Evolutionary conservation across 2,797 vertebrate genomes (phyloP).

Genomic region (Esox masquinongy): DNA sequence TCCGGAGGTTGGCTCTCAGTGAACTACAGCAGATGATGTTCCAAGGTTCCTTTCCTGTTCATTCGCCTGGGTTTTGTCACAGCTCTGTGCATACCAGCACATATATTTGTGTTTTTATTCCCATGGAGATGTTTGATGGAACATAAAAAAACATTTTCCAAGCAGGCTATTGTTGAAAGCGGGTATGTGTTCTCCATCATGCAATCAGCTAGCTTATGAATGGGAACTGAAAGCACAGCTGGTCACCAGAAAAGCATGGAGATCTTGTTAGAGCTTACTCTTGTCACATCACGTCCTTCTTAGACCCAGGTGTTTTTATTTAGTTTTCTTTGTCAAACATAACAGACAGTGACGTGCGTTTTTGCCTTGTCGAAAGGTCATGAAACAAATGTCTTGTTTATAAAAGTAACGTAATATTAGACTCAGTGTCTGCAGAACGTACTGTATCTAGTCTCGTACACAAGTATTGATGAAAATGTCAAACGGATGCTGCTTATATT

Average conservation of each 20-base stretch:
- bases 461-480: constrained; percentile 65
- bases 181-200: constrained; percentile 22
- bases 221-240: constrained; percentile 52
- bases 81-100: constrained; percentile 21
- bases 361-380: constrained; percentile 27
- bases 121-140: constrained; percentile 4
- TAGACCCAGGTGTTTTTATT: constrained; percentile 38
- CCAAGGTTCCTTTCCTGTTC: constrained; percentile 17
- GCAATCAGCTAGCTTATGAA: constrained; percentile 29
- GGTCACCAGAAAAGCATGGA: constrained; percentile 36
- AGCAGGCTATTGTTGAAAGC: constrained; percentile 6
- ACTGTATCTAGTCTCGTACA: too few species aligned
- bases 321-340: constrained; percentile 13
- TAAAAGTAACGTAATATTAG: constrained; percentile 41
- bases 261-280: constrained; percentile 10
- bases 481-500: constrained; percentile 58
- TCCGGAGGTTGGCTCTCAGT: neutral
- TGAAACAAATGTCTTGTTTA: constrained; percentile 37
- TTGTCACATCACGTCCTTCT: constrained; percentile 27
- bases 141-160: neutral
- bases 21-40: neutral
- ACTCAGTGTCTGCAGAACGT: too few species aligned
- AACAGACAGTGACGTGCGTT: constrained; percentile 20
- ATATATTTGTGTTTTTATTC: constrained; percentile 34
- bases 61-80: neutral